Evolutionary conservation across 2,797 vertebrate genomes (phyloP), one percentile per base, ranked within the genome.

Genomic region (Tenualosa thibaudeaui): DNA sequence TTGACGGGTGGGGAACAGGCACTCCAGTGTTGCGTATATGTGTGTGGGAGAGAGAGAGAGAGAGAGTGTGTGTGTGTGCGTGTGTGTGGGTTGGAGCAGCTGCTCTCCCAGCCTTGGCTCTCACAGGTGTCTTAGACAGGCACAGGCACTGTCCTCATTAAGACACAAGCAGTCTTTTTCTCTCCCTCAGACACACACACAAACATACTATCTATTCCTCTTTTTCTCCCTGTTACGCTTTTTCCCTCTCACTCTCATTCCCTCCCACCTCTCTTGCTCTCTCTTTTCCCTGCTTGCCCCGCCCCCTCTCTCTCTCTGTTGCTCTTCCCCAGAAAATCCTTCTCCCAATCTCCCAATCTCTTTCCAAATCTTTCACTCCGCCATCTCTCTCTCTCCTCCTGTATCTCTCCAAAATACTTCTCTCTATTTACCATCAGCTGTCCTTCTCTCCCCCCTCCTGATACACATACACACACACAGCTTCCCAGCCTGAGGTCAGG

Each of bases 101-200:
- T 94, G 93, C 91, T 93, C 87, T 81, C 90, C 43, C 81, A 31
- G 37, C 65, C 83, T 58, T 65, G 71, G 54, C 10, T 51, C 85
- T 65, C 85, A 90, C 94, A 94, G 92, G 92, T 95, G 93, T 91
- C 91, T 83, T 78, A 88, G 85, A 84, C 81, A 86, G 87, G 85
- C 90, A 51, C 37, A 86, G 88, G 86, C 88, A 89, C 90, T 89
- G 89, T 90, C 87, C 87, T 88, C 90, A 90, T 90, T 90, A 92
- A 90, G 91, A 89, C 89, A 93, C 90, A 92, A 91, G 87, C 91
- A 84, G 82, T 88, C 88, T 75, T 83, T 84, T 83, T 81, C 56
- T 15, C 49, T 58, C 58, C 60, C 31, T 10, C 40, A 17, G 13
- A 40, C 68, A 12, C 68, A 17, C 46, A 49, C 68, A 17, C 37